These are phyloP conservation scores for Brassicogethes aeneus DNA, from an alignment of 2,888 invertebrate genomes.

Conservation along the genomic window DNA sequence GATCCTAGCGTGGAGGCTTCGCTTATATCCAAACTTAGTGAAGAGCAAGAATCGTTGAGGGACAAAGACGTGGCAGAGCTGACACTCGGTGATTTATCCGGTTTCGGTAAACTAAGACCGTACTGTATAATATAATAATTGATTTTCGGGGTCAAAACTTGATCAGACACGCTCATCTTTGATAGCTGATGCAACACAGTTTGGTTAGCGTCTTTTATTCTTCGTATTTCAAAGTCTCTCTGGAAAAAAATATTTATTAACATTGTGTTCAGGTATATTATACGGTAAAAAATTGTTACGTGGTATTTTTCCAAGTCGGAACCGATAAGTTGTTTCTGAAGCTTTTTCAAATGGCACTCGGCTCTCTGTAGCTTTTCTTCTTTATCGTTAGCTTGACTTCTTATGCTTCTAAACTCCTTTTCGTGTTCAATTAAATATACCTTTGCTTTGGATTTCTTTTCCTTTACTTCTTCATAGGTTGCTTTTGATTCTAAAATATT, in stretches of 20 bases:
- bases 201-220: slow-evolving; percentile 51
- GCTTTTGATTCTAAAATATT: slow-evolving; percentile 11
- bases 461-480: slow-evolving; percentile 9
- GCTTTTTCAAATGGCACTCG: slow-evolving; percentile 38
- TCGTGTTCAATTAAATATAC: slow-evolving; percentile 22
- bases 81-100: slow-evolving; percentile 13
- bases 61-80: no score
- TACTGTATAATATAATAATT: slow-evolving; percentile 28
- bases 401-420: slow-evolving; percentile 23
- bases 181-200: slow-evolving; percentile 47
- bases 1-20: no score
- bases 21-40: no score
- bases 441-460: slow-evolving; percentile 14
- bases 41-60: no score
- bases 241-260: no score
- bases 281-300: no score
- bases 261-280: no score
- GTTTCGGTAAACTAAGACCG: slow-evolving; percentile 26
- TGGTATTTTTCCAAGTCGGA: slow-evolving; percentile 29
- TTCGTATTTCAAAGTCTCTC: slow-evolving; percentile 49
- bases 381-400: slow-evolving; percentile 27
- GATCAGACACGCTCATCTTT: slow-evolving; percentile 39
- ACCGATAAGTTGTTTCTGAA: slow-evolving; percentile 37
- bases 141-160: slow-evolving; percentile 29
- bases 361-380: slow-evolving; percentile 42